A percentile compares a stretch with the other conserved stretches of the same genome.
These are phyloP conservation scores for Germaria angustata DNA, from an alignment of 2,888 invertebrate genomes.

Conservation along the genomic window DNA sequence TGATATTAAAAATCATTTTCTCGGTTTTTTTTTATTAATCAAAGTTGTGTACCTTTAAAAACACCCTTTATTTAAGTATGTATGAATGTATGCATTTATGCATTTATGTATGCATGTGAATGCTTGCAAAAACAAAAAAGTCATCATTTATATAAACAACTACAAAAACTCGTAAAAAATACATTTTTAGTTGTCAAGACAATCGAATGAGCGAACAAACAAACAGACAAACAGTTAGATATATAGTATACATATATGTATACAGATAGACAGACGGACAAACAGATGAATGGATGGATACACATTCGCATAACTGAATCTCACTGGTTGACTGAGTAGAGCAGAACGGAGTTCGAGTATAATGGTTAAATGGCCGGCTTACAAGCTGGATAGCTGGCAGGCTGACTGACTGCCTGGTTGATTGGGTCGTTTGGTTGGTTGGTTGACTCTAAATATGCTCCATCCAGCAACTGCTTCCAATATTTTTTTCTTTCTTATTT, in stretches of 20 bases:
- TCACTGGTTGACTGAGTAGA: conserved; percentile 21
- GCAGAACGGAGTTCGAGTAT: background rate
- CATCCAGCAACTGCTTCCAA: conserved; percentile 2
- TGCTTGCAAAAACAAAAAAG: background rate
- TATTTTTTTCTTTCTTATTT: background rate
- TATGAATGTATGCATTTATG: background rate
- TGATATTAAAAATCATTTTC: too few species aligned
- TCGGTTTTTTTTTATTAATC: too few species aligned
- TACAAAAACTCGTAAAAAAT: background rate
- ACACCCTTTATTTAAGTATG: background rate
- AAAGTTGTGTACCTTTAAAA: too few species aligned
- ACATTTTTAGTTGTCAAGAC: conserved; percentile 52
- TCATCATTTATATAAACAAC: conserved; percentile 36
- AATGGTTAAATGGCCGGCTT: conserved; percentile 34
- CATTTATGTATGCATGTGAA: background rate
- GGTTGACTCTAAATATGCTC: conserved; percentile 41
- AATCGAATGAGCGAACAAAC: background rate
- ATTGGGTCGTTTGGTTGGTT: conserved; percentile 52
- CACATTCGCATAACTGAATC: conserved; percentile 5
- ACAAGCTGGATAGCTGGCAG: conserved; percentile 8
- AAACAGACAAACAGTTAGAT: background rate
- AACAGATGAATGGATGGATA: background rate
- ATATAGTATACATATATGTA: too few species aligned
- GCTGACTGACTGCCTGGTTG: conserved; percentile 47
- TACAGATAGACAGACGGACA: background rate